phyloP scores from a whole-genome alignment of 1,140 invertebrate species.

The Eurytemora carolleeae region DNA sequence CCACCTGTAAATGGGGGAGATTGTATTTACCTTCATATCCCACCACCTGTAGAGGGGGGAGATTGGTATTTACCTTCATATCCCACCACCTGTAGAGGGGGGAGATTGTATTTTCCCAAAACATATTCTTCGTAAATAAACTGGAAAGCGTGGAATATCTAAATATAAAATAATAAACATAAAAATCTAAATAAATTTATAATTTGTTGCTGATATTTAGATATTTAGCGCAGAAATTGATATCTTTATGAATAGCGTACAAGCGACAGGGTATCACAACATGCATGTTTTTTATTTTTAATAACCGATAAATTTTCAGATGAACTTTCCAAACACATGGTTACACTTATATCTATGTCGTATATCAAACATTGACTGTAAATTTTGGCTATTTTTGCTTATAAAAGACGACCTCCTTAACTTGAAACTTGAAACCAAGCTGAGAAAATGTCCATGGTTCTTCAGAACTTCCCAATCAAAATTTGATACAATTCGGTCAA shows the following conservation, averaged over 20 bases:
- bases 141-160: background rate
- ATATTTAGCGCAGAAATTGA: background rate
- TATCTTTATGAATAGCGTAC: background rate
- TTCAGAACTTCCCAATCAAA: no score
- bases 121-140: background rate
- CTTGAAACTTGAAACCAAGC: no score
- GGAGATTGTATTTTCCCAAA: background rate
- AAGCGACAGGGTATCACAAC: background rate
- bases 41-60: no score
- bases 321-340: background rate
- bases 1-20: no score
- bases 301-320: background rate
- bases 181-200: background rate
- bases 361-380: no score
- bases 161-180: no score
- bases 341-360: background rate
- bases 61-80: background rate
- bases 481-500: no score
- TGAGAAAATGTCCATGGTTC: no score
- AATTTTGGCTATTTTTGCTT: no score
- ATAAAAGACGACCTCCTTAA: no score
- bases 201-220: background rate
- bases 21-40: no score
- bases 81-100: background rate
- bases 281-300: background rate